Conservation (phyloP, 2,797 vertebrate species). For the Lophotriccus pileatus region DNA sequence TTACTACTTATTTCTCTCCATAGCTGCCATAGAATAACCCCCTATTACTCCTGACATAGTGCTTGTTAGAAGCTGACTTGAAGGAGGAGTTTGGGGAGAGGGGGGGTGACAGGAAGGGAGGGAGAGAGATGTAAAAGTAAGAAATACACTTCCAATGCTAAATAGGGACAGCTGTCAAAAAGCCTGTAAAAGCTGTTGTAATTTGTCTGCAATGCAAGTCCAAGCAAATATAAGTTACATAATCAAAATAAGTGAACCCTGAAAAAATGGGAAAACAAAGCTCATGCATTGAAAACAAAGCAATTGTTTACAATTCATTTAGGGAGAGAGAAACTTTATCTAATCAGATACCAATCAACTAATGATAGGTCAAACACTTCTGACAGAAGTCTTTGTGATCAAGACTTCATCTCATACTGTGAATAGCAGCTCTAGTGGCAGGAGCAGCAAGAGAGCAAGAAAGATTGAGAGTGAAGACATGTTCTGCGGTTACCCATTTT, state of each 20-base stretch:
- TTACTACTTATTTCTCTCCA: neutral
- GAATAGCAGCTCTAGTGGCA: neutral
- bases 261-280: neutral
- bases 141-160: neutral
- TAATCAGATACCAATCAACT: neutral
- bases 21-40: neutral
- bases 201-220: neutral
- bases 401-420: neutral
- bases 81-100: rapidly evolving
- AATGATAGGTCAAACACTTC: neutral
- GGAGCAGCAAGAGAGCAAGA: neutral
- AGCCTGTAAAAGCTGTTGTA: neutral
- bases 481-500: slow-evolving; percentile 8
- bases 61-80: neutral
- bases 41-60: neutral
- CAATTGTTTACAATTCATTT: neutral
- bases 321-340: neutral
- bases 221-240: neutral
- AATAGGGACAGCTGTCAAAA: neutral
- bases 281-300: neutral
- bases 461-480: slow-evolving; percentile 14
- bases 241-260: neutral
- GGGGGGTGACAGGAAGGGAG: neutral
- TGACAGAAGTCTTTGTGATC: neutral
- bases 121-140: neutral